Evolutionary conservation across 2,113 vertebrate genomes (phyloP).

Genomic region (Xenopus laevis): DNA sequence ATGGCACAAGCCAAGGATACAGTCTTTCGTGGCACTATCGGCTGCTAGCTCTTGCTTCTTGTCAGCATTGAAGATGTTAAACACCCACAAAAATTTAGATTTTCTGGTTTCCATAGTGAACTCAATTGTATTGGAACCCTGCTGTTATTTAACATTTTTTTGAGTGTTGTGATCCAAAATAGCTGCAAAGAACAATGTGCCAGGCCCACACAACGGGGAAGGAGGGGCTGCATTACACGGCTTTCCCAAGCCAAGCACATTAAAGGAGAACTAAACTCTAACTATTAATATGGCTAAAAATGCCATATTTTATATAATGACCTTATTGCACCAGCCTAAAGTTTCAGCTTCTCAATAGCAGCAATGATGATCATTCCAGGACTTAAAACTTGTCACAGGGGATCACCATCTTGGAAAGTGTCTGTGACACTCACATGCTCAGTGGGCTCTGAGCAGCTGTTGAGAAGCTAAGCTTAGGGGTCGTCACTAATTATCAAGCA

Average conservation of each 20-base stretch:
- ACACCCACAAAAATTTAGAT: background rate
- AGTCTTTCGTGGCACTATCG: background rate
- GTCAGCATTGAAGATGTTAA: background rate
- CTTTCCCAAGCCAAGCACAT: background rate
- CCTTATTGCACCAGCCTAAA: too few species aligned
- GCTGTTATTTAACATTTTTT: constrained; percentile 9
- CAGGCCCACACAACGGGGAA: background rate
- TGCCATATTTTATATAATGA: too few species aligned
- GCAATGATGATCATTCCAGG: too few species aligned
- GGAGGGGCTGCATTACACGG: background rate
- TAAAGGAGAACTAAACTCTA: too few species aligned
- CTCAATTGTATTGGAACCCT: background rate
- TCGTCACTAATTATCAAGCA: too few species aligned
- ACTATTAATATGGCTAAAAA: too few species aligned
- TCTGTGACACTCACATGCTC: too few species aligned
- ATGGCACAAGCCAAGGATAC: background rate
- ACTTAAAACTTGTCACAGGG: too few species aligned
- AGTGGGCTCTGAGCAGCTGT: too few species aligned
- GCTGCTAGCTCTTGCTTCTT: background rate
- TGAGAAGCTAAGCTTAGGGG: too few species aligned
- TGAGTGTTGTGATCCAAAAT: constrained; percentile 10
- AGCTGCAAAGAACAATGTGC: constrained; percentile 35
- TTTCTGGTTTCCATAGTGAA: constrained; percentile 20
- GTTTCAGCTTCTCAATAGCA: too few species aligned
- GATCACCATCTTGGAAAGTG: too few species aligned